Evolutionary conservation across 1,140 invertebrate species (phyloP).

Genomic region (Dinothrombium tinctorium): DNA sequence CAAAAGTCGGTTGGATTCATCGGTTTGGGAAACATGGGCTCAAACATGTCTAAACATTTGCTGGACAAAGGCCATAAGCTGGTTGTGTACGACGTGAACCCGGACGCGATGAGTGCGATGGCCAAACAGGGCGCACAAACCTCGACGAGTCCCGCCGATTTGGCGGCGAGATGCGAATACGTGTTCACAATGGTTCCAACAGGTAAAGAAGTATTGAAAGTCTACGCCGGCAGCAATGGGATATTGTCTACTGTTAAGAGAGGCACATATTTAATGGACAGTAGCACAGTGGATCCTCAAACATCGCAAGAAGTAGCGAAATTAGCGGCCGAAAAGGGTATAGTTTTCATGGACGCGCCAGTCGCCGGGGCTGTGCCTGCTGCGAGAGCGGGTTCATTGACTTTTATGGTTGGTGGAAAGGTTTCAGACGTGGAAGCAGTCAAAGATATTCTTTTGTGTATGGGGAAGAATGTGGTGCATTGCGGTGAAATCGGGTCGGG

Average conservation of each 20-base stretch:
- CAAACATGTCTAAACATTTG: conserved; percentile 75
- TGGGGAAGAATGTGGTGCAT: conserved; percentile 76
- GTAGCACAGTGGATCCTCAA: conserved; percentile 78
- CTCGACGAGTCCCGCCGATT: conserved; percentile 41
- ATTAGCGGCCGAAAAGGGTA: conserved; percentile 34
- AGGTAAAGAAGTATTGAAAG: conserved; percentile 28
- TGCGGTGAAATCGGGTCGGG: conserved; percentile 75
- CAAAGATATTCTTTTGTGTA: conserved; percentile 43
- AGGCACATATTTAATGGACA: conserved; percentile 63
- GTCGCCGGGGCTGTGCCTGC: conserved; percentile 50
- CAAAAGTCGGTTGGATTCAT: conserved; percentile 71
- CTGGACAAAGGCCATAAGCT: conserved; percentile 41
- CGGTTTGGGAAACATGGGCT: conserved; percentile 87
- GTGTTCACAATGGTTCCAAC: conserved; percentile 80
- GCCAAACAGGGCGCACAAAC: conserved; percentile 41
- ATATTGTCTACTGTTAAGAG: conserved; percentile 7
- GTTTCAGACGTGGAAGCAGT: conserved; percentile 37
- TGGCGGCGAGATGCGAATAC: conserved; percentile 41
- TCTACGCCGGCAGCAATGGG: conserved; percentile 39
- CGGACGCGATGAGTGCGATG: conserved; percentile 35
- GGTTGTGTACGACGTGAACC: conserved; percentile 60
- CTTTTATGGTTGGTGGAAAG: conserved; percentile 84
- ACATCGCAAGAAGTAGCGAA: conserved; percentile 46
- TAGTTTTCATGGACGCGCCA: conserved; percentile 75
- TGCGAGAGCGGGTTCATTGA: conserved; percentile 65